Percentiles rank a stretch among this genome's conserved stretches.
Evolutionary conservation across 2,888 invertebrate genomes (phyloP).

Genomic region (Erebia aethiops): DNA sequence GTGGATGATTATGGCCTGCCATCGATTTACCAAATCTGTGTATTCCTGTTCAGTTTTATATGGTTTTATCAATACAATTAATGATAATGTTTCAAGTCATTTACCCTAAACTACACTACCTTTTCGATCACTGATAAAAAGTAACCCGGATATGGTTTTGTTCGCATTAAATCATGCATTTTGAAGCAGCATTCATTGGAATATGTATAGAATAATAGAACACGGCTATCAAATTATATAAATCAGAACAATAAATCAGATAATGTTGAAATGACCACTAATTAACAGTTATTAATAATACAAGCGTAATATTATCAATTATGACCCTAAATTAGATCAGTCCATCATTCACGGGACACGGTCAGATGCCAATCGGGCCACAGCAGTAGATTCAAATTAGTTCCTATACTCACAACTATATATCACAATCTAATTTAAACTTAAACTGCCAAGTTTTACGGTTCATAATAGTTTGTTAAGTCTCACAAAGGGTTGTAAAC

Average conservation of each 20-base stretch:
- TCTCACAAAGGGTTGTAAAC: conserved; percentile 49
- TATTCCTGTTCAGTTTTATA: too few relatives aligned
- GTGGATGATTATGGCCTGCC: too few relatives aligned
- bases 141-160: too few relatives aligned
- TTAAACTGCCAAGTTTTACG: conserved; percentile 8
- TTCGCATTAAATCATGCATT: not conserved
- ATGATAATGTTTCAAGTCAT: too few relatives aligned
- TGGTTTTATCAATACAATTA: too few relatives aligned
- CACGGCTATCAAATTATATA: not conserved
- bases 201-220: not conserved
- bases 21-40: too few relatives aligned
- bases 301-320: conserved; percentile 14
- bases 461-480: conserved; percentile 24
- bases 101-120: too few relatives aligned
- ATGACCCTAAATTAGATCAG: conserved; percentile 26
- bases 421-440: not conserved
- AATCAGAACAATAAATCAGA: conserved; percentile 8
- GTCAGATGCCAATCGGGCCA: conserved; percentile 38
- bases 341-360: conserved; percentile 26
- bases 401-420: conserved; percentile 31
- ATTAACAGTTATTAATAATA: conserved; percentile 19
- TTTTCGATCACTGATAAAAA: too few relatives aligned
- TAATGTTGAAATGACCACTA: conserved; percentile 8
- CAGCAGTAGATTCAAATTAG: conserved; percentile 46
- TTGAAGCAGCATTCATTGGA: not conserved